Evolutionary conservation across 2,797 vertebrate species (phyloP).

Genomic region (Antennarius maculatus): DNA sequence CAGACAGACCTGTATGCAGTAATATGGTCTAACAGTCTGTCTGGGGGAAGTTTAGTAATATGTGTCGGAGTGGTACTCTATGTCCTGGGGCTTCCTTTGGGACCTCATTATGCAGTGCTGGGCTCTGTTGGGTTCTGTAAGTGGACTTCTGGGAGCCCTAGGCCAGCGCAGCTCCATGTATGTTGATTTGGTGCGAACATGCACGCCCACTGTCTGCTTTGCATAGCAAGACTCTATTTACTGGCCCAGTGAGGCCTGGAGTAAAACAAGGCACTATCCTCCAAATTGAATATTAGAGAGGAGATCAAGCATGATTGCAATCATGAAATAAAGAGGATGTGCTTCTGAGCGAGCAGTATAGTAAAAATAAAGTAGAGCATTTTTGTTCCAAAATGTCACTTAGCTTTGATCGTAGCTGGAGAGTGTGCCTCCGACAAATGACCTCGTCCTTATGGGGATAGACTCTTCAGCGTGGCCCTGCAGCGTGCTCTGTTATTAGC

Average conservation of each 20-base stretch:
- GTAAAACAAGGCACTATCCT: slow-evolving; percentile 58
- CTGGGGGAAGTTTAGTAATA: slow-evolving; percentile 43
- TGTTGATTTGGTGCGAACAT: slow-evolving; percentile 60
- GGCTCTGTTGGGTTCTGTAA: slow-evolving; percentile 62
- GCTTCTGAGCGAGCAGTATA: slow-evolving; percentile 50
- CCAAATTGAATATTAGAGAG: slow-evolving; percentile 72
- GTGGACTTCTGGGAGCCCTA: slow-evolving; percentile 56
- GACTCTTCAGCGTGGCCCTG: neutral
- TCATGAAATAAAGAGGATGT: slow-evolving; percentile 54
- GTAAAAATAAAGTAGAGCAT: slow-evolving; percentile 37
- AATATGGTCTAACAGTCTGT: slow-evolving; percentile 33
- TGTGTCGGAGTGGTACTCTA: slow-evolving; percentile 35
- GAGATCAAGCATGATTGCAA: slow-evolving; percentile 73
- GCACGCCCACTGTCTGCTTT: slow-evolving; percentile 53
- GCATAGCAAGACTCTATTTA: slow-evolving; percentile 77
- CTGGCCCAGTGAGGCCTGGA: slow-evolving; percentile 46
- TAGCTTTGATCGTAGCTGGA: slow-evolving; percentile 1
- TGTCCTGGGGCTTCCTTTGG: slow-evolving; percentile 53
- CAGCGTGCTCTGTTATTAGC: neutral
- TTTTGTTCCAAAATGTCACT: slow-evolving; percentile 18
- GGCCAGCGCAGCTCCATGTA: slow-evolving; percentile 38
- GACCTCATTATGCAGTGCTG: slow-evolving; percentile 71
- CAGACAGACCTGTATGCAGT: slow-evolving; percentile 17
- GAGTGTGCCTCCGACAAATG: slow-evolving; percentile 3
- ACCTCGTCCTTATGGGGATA: neutral